phyloP scores from a whole-genome alignment of 2,888 invertebrate genomes.

The Ctenicera cuprea region DNA sequence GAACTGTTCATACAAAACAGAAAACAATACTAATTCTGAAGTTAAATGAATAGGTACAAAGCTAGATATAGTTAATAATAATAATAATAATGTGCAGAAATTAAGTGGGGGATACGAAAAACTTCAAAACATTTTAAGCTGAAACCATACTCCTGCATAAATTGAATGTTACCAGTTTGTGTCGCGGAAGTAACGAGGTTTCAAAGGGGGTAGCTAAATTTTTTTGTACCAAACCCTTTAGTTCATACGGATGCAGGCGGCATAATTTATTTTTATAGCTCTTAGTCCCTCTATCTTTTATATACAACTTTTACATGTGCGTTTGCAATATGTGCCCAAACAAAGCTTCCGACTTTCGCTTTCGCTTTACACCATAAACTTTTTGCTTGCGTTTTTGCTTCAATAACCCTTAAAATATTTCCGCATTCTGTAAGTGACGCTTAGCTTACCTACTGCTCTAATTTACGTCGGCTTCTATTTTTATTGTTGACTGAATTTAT shows the following conservation, averaged over 20 bases:
- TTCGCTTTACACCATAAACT: constrained; percentile 35
- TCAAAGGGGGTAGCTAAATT: constrained; percentile 3
- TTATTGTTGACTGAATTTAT: too few relatives aligned
- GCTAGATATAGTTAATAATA: too few relatives aligned
- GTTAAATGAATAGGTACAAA: too few relatives aligned
- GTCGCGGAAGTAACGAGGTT: not conserved
- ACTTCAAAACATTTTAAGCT: too few relatives aligned
- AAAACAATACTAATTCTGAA: too few relatives aligned
- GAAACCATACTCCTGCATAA: too few relatives aligned
- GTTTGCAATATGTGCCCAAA: constrained; percentile 47
- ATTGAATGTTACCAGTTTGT: not conserved
- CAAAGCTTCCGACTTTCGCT: constrained; percentile 51
- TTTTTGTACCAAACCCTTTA: constrained; percentile 45
- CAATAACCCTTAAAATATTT: constrained; percentile 40
- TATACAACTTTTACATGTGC: constrained; percentile 50
- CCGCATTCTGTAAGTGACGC: constrained; percentile 34
- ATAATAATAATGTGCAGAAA: too few relatives aligned
- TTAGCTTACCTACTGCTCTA: constrained; percentile 1
- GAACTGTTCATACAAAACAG: too few relatives aligned
- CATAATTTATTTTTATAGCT: constrained; percentile 58
- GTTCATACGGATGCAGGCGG: constrained; percentile 51
- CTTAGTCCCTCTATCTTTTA: constrained; percentile 60
- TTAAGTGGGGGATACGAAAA: too few relatives aligned
- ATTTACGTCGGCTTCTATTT: too few relatives aligned
- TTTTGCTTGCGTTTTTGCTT: constrained; percentile 38